These are phyloP conservation scores for Corythucha ciliata DNA, from an alignment of 2,888 invertebrate genomes.

Conservation along the genomic window DNA sequence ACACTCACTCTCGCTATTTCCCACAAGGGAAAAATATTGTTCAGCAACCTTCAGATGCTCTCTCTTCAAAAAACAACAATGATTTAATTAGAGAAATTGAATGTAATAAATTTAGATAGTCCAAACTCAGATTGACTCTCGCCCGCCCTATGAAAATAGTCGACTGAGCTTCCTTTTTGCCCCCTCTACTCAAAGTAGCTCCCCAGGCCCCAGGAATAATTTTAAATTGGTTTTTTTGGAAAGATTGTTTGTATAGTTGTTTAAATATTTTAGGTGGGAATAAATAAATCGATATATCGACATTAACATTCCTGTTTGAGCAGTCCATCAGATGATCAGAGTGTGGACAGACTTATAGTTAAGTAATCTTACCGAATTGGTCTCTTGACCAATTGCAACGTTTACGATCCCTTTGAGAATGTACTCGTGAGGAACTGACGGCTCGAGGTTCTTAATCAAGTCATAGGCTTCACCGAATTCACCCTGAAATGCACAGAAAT, in stretches of 20 bases:
- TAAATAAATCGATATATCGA: neutral
- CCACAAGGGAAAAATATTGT: slow-evolving; percentile 92
- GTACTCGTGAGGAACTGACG: slow-evolving; percentile 89
- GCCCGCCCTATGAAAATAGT: too few species aligned
- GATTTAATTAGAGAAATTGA: slow-evolving; percentile 2
- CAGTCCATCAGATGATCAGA: too few species aligned
- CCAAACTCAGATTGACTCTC: too few species aligned
- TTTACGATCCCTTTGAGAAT: slow-evolving; percentile 94
- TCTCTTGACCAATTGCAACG: slow-evolving; percentile 84
- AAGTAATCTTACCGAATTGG: slow-evolving; percentile 62
- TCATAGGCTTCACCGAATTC: slow-evolving; percentile 82
- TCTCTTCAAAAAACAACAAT: slow-evolving; percentile 50
- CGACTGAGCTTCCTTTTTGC: neutral
- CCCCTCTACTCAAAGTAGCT: too few species aligned
- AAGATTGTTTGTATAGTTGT: too few species aligned
- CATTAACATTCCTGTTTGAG: neutral
- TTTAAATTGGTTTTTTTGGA: too few species aligned
- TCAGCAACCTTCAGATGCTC: slow-evolving; percentile 92
- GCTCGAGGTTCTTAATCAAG: slow-evolving; percentile 82
- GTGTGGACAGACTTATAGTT: neutral
- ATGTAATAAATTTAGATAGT: too few species aligned
- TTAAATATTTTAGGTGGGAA: too few species aligned
- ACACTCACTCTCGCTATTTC: slow-evolving; percentile 92
- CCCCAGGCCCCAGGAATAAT: too few species aligned
- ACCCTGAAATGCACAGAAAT: slow-evolving; percentile 49